Evolutionary conservation across 2,113 vertebrate genomes (phyloP).

Genomic region (Calyptommatus sinebrachiatus): DNA sequence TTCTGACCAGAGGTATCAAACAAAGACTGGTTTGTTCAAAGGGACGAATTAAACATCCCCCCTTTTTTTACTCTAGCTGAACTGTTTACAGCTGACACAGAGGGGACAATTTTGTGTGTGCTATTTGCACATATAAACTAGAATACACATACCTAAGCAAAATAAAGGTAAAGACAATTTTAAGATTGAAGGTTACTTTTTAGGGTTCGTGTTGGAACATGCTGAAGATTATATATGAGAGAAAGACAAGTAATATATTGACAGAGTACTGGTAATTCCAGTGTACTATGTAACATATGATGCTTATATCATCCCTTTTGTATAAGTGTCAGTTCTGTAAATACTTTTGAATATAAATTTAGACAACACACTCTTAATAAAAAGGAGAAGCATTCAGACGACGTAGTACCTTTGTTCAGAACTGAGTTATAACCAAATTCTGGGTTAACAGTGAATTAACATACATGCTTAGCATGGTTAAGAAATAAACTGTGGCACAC

Average conservation of each 20-base stretch:
- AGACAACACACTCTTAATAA: constrained; percentile 27
- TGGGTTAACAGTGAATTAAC: neutral
- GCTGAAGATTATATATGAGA: neutral
- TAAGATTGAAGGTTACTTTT: too few species aligned
- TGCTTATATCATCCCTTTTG: neutral
- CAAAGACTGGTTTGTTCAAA: too few species aligned
- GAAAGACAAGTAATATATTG: constrained; percentile 1
- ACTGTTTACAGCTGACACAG: too few species aligned
- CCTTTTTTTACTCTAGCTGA: too few species aligned
- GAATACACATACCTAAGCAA: neutral
- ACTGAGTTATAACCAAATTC: neutral
- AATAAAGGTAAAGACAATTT: neutral
- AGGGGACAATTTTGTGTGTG: neutral
- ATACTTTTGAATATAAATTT: neutral
- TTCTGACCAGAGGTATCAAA: too few species aligned
- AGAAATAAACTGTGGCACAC: neutral
- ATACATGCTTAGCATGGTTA: neutral
- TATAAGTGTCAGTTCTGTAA: constrained; percentile 17
- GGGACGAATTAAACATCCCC: too few species aligned
- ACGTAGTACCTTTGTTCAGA: neutral
- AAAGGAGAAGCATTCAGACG: constrained; percentile 1
- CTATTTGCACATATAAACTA: neutral
- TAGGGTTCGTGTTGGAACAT: too few species aligned
- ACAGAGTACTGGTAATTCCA: neutral
- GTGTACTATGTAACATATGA: neutral